phyloP scores from a whole-genome alignment of 2,888 invertebrate species.

The Oscheius sp. region DNA sequence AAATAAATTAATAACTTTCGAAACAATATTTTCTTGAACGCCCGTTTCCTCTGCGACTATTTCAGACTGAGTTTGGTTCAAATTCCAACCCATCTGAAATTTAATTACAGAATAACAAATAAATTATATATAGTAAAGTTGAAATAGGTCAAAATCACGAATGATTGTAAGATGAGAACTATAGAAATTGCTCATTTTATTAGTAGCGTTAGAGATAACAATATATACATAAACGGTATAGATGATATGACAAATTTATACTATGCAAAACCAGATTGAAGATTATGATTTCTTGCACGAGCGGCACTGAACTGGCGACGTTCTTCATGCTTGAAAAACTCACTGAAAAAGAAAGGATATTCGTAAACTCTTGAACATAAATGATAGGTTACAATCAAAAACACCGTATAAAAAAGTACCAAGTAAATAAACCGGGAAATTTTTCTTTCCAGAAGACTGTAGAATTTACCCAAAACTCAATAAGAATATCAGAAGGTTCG shows the following conservation, averaged over 20 bases:
- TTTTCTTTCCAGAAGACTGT: background rate
- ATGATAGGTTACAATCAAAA: background rate
- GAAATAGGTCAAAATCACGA: background rate
- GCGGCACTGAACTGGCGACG: conserved; percentile 12
- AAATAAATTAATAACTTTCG: conserved; percentile 23
- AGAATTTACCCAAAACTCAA: conserved; percentile 6
- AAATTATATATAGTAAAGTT: background rate
- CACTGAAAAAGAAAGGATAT: background rate
- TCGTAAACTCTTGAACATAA: too few relatives aligned
- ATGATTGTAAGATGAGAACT: background rate
- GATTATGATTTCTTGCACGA: background rate
- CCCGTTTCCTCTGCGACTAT: conserved; percentile 29
- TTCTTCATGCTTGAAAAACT: background rate
- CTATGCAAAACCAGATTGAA: background rate
- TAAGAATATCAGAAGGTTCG: background rate
- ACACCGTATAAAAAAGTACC: background rate
- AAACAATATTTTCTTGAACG: background rate
- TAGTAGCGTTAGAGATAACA: background rate
- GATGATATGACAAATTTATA: background rate
- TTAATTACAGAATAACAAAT: too few relatives aligned
- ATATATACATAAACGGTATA: conserved; percentile 1
- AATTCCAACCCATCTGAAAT: conserved; percentile 25
- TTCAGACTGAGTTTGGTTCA: conserved; percentile 18
- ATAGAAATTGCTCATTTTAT: background rate
- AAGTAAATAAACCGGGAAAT: background rate